These are phyloP conservation scores for Sympetrum striolatum DNA, from an alignment of 2,888 invertebrate species.

Conservation along the genomic window DNA sequence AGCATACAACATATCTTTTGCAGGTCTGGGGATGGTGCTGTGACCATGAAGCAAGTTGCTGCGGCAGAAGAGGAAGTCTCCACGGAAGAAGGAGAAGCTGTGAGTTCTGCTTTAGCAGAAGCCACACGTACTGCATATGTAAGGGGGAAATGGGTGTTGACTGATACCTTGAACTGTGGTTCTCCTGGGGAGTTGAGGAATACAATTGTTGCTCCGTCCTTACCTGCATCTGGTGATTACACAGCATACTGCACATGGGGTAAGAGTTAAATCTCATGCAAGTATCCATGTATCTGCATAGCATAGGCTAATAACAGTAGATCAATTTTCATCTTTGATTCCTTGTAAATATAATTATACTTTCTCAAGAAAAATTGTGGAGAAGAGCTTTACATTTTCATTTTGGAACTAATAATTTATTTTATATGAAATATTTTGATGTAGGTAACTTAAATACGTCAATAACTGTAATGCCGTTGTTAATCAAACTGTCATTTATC, in stretches of 20 bases:
- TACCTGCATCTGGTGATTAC: constrained; percentile 85
- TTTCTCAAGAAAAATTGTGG: too few species aligned
- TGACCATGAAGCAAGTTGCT: neutral
- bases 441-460: too few species aligned
- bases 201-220: constrained; percentile 81
- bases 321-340: too few species aligned
- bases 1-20: neutral
- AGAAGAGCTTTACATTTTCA: too few species aligned
- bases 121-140: constrained; percentile 81
- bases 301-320: neutral
- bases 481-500: too few species aligned
- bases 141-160: constrained; percentile 77
- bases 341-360: too few species aligned
- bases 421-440: too few species aligned
- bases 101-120: constrained; percentile 63
- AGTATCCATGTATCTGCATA: neutral
- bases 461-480: too few species aligned
- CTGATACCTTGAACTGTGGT: constrained; percentile 62
- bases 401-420: too few species aligned
- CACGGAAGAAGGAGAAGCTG: constrained; percentile 58
- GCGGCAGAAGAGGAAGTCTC: constrained; percentile 44
- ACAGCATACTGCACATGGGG: constrained; percentile 80
- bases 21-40: neutral
- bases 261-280: constrained; percentile 55
- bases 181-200: constrained; percentile 74